A percentile compares a stretch with the other conserved stretches of the same genome.
Evolutionary conservation across 2,113 vertebrate genomes (phyloP).

Genomic region (Morone chrysops): DNA sequence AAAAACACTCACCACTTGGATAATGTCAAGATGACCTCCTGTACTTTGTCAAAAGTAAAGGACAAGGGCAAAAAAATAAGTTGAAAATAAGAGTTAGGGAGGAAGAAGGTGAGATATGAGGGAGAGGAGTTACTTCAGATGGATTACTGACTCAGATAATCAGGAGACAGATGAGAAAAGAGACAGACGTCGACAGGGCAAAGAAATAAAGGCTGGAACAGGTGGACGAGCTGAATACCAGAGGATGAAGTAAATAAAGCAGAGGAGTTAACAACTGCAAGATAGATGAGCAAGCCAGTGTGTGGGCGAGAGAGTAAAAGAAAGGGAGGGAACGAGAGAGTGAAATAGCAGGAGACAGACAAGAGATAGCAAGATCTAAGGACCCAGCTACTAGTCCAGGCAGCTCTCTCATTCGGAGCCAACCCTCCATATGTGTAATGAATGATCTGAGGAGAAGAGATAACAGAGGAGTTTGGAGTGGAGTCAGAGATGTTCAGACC

Average conservation of each 20-base stretch:
- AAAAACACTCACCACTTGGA: conserved; percentile 32
- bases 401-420: conserved; percentile 66
- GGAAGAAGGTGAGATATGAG: conserved; percentile 54
- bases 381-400: conserved; percentile 62
- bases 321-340: conserved; percentile 52
- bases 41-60: conserved; percentile 41
- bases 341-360: conserved; percentile 60
- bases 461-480: conserved; percentile 51
- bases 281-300: conserved; percentile 54
- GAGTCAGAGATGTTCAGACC: conserved; percentile 45
- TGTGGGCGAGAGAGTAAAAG: conserved; percentile 45
- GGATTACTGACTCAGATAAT: conserved; percentile 39
- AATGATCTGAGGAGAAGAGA: conserved; percentile 57
- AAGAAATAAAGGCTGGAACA: conserved; percentile 35
- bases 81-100: conserved; percentile 27
- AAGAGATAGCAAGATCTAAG: conserved; percentile 64
- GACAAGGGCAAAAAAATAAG: conserved; percentile 15
- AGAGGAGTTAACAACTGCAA: conserved; percentile 59
- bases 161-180: conserved; percentile 35
- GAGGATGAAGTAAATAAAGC: conserved; percentile 53
- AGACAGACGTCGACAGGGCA: conserved; percentile 31
- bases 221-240: conserved; percentile 59
- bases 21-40: conserved; percentile 57
- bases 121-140: conserved; percentile 51
- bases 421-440: conserved; percentile 60